Conservation (phyloP, 2,888 invertebrate genomes). For the Drosophila affinis region DNA sequence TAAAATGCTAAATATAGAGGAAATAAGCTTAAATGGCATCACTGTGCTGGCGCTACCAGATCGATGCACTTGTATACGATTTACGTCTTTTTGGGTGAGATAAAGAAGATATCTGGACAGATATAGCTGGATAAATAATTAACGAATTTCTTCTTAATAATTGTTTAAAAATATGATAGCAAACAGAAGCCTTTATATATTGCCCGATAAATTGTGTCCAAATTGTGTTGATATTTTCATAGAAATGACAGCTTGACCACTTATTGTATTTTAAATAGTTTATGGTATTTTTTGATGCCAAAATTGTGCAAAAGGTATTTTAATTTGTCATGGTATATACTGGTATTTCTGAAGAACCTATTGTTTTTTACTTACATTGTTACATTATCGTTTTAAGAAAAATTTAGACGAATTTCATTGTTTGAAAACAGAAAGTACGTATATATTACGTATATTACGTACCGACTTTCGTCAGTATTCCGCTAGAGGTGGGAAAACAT, state of each 20-base stretch:
- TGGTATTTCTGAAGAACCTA: too few relatives aligned
- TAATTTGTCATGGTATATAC: too few relatives aligned
- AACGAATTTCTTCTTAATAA: background rate
- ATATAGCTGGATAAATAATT: background rate
- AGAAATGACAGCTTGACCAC: conserved; percentile 33
- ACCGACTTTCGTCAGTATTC: too few relatives aligned
- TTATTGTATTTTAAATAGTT: too few relatives aligned
- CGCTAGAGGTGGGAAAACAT: too few relatives aligned
- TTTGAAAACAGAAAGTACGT: too few relatives aligned
- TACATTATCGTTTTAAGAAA: too few relatives aligned
- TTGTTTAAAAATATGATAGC: background rate
- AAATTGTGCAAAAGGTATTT: too few relatives aligned
- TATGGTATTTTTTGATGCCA: too few relatives aligned
- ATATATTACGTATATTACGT: too few relatives aligned
- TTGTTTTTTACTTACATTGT: too few relatives aligned
- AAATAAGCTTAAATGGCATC: background rate
- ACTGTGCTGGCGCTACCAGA: background rate
- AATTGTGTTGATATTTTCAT: background rate
- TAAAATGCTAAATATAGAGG: background rate
- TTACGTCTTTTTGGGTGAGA: background rate
- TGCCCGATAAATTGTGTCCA: background rate
- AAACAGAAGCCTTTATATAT: background rate
- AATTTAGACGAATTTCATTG: too few relatives aligned
- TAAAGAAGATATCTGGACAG: background rate
- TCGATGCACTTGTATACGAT: background rate